phyloP scores from a whole-genome alignment of 2,888 invertebrate genomes.

The Amblyteles armatorius region DNA sequence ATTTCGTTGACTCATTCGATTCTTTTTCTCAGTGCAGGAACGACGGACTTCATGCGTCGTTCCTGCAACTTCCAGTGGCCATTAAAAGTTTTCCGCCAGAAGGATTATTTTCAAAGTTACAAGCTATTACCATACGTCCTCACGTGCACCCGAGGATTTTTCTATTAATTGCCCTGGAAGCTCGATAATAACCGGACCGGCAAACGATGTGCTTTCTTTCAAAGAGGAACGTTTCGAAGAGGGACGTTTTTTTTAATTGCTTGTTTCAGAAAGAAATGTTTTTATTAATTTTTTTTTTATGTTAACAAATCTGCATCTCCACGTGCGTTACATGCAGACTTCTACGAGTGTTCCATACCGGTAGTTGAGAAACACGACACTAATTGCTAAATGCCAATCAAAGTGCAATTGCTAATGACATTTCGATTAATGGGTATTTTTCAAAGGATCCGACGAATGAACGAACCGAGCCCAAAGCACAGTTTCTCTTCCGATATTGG shows the following conservation, averaged over 20 bases:
- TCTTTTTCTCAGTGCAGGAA: too few species aligned
- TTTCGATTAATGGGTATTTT: constrained; percentile 24
- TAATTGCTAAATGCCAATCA: constrained; percentile 12
- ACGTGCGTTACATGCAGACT: background rate
- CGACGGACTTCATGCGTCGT: background rate
- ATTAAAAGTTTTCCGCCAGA: background rate
- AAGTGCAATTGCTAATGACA: constrained; percentile 31
- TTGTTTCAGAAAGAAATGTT: background rate
- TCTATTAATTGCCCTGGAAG: constrained; percentile 1
- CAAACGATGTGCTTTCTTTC: background rate
- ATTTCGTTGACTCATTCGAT: too few species aligned
- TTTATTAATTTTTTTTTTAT: background rate
- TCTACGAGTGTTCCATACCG: background rate
- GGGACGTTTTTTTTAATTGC: background rate
- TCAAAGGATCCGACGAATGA: background rate
- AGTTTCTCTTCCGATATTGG: background rate
- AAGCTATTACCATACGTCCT: background rate
- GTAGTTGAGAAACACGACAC: background rate
- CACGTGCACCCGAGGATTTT: background rate
- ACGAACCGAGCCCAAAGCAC: background rate
- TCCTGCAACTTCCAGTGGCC: background rate
- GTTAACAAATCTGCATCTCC: background rate
- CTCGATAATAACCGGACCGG: background rate
- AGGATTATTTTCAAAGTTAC: background rate
- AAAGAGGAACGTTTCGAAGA: background rate